A percentile compares a stretch with the other conserved stretches of the same genome.
These are phyloP conservation scores for Drosophila atripex DNA, from an alignment of 2,888 invertebrate genomes.

Conservation along the genomic window DNA sequence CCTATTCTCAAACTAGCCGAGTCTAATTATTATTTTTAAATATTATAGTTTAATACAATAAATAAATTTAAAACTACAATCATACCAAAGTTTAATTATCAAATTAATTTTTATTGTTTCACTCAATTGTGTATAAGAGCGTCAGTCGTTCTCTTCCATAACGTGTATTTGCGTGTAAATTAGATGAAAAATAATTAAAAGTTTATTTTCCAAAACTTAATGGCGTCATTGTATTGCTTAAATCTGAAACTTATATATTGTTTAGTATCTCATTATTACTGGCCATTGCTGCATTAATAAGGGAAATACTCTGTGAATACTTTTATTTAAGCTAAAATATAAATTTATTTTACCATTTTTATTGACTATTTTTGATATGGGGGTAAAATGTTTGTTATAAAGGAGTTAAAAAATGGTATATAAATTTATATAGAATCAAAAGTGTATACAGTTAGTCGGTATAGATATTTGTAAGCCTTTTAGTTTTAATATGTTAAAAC, in stretches of 20 bases:
- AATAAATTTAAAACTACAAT: background rate
- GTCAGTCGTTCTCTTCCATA: background rate
- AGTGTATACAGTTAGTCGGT: background rate
- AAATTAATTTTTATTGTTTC: background rate
- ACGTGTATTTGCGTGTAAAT: background rate
- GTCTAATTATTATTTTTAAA: background rate
- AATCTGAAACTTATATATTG: background rate
- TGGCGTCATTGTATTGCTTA: background rate
- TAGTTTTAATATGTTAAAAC: slow-evolving; percentile 3
- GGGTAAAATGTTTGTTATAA: background rate
- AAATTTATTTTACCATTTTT: too few relatives aligned
- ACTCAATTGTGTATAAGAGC: background rate
- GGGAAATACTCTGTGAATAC: background rate
- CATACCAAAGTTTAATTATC: background rate
- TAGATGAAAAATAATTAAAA: background rate
- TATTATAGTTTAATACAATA: background rate
- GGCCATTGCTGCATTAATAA: background rate
- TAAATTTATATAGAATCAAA: background rate
- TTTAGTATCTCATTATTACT: background rate
- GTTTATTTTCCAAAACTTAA: background rate
- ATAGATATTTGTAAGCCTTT: background rate
- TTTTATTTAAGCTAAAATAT: background rate
- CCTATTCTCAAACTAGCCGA: background rate
- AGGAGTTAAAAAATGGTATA: too few relatives aligned
- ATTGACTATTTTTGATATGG: background rate